Evolutionary conservation across 2,797 vertebrate genomes (phyloP), one percentile per base, ranked within the genome.

Genomic region (Harpagifer antarcticus): DNA sequence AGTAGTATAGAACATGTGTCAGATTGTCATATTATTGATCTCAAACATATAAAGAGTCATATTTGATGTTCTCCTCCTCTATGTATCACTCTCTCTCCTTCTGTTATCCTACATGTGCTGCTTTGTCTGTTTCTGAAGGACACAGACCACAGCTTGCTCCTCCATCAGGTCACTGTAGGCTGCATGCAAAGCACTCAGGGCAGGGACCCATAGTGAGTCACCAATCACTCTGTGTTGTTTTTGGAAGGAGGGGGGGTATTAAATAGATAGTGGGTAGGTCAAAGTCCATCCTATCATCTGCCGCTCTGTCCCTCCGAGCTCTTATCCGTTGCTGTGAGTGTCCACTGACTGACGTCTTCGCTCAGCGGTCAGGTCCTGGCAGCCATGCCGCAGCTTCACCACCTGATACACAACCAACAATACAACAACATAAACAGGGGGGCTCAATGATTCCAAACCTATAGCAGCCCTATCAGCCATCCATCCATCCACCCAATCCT

Each of bases 351-450:
- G 91, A 94, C 82, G 84, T 90, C 80, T 92, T 91, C 74, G 0
- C 86, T 93, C 88, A 66, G 71, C 84, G 86, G 91, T 90, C 86
- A 76, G 83, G 84, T 78, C 92, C 94, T 93, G 73, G 83, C 78
- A 91, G 95, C 88, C 83, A 92, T 78, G 94, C 94, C 89, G 49
- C 68, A 20, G n/a, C 69, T 72, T 77, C 80, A 61, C 93, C 95
- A 95, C 93, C 94, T 95, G 94, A 93, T 94, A 93, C 95, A 92
- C 88, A 63, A 88, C 74, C 63, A 76, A 74, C 59, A 73, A 87
- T 9, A 78, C 72, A 90, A 88, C 73, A 54, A 84, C 82, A 90
- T 77, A 91, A 91, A 79, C 74, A 71, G 57, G 16, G 72, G 40
- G 16, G 56, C 43, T 33, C 66, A 74, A 47, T n/a, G 31, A 78